A percentile compares a stretch with the other conserved stretches of the same genome.
These are phyloP conservation scores for Neolamprologus devosi DNA, from an alignment of 2,113 vertebrate species.

Conservation along the genomic window DNA sequence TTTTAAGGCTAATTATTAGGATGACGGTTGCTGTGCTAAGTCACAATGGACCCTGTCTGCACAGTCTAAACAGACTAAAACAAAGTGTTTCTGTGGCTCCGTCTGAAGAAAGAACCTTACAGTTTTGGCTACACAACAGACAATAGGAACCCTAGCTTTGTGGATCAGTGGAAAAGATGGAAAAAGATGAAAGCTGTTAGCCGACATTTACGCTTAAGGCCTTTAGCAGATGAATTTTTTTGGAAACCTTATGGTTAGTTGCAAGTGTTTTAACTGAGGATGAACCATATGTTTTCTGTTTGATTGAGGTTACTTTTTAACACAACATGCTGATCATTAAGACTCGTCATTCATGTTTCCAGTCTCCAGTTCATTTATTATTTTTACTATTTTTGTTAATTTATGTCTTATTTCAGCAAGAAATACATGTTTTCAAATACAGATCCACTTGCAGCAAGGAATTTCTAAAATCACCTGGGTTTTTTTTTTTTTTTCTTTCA, in stretches of 20 bases:
- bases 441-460: background rate
- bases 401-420: background rate
- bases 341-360: background rate
- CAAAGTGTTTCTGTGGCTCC: background rate
- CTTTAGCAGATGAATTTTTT: background rate
- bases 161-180: conserved; percentile 4
- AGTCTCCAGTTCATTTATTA: background rate
- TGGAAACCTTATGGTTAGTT: background rate
- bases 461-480: background rate
- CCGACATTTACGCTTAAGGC: background rate
- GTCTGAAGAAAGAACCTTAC: background rate
- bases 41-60: background rate
- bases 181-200: conserved; percentile 1
- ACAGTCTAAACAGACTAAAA: background rate
- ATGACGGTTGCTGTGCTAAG: background rate
- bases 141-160: background rate
- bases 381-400: background rate
- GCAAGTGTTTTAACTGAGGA: background rate
- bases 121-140: conserved; percentile 25
- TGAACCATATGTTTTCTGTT: background rate
- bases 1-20: background rate
- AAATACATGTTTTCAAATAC: background rate
- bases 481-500: fast-evolving
- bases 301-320: background rate
- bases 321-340: background rate